Conservation (phyloP, 2,797 vertebrate species). For the Rhinella marina region DNA sequence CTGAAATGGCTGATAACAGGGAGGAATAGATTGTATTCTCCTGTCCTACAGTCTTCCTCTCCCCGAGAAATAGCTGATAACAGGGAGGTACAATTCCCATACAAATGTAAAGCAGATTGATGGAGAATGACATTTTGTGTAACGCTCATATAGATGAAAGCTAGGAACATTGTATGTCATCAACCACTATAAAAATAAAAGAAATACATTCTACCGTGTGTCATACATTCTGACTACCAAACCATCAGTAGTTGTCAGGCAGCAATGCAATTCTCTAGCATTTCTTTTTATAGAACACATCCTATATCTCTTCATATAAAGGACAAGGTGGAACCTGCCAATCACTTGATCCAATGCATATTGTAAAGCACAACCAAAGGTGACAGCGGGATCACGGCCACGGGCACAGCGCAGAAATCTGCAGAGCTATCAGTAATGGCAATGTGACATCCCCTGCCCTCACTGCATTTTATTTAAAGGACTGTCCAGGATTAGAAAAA, state of each 20-base stretch:
- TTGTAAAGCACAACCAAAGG: no score
- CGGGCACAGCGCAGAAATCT: no score
- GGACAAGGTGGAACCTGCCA: slow-evolving; percentile 18
- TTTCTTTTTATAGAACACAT: neutral
- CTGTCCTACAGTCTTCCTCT: no score
- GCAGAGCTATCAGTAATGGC: no score
- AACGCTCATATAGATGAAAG: neutral
- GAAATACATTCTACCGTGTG: no score
- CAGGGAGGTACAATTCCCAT: neutral
- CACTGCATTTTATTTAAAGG: no score
- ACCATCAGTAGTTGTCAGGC: neutral
- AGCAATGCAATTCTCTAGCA: neutral
- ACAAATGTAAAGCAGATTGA: neutral
- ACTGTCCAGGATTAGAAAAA: no score
- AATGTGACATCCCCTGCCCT: no score
- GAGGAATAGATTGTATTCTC: no score
- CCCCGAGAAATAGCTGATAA: neutral
- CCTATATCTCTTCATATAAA: neutral
- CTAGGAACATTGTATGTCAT: neutral
- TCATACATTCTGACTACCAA: neutral
- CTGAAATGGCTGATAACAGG: no score
- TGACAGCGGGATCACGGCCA: no score
- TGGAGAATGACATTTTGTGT: neutral
- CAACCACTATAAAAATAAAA: neutral
- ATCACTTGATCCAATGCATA: no score